Evolutionary conservation across 1,140 invertebrate genomes (phyloP).

Genomic region (Platyscapa corneri): DNA sequence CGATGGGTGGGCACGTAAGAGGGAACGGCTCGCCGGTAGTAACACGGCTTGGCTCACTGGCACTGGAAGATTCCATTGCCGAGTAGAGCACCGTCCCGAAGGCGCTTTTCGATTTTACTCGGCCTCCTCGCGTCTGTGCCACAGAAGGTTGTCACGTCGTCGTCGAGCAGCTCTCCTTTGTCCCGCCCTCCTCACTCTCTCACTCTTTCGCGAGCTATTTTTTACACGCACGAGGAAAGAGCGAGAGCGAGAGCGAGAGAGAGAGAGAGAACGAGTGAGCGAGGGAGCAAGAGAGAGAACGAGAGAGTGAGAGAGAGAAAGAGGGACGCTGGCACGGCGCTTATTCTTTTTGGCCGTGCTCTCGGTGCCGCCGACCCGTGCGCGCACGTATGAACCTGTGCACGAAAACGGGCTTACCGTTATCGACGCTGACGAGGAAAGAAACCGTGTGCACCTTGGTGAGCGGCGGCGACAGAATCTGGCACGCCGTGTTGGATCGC

Average conservation of each 20-base stretch:
- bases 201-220: neutral
- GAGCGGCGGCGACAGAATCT: neutral
- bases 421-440: neutral
- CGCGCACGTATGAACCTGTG: neutral
- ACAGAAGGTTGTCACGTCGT: no score
- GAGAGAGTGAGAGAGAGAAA: neutral
- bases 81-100: neutral
- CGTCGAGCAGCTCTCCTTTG: neutral
- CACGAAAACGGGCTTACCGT: neutral
- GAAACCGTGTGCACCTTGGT: no score
- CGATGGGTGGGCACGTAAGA: conserved; percentile 44
- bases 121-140: no score
- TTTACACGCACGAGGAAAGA: neutral
- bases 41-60: neutral
- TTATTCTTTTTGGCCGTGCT: neutral
- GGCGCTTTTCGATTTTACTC: neutral
- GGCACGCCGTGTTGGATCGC: neutral
- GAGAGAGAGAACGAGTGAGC: neutral
- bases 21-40: conserved; percentile 44
- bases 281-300: no score
- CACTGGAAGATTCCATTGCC: conserved; percentile 43
- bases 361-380: neutral
- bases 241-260: neutral
- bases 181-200: neutral
- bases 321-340: neutral